phyloP scores from a whole-genome alignment of 2,113 vertebrate species.

The Notarius lentiginosus region DNA sequence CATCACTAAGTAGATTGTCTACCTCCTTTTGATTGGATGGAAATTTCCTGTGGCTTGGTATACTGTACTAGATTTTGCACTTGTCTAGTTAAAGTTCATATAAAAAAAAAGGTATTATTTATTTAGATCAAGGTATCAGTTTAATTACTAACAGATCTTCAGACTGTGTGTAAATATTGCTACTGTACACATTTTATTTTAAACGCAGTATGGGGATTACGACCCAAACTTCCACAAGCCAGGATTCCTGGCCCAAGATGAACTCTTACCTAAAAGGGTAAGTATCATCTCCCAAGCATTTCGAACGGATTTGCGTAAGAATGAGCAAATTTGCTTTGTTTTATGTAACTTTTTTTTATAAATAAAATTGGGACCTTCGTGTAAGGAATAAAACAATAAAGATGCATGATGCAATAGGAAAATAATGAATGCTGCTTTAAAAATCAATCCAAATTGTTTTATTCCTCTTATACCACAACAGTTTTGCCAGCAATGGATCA shows the following conservation, averaged over 20 bases:
- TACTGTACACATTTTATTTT: not conserved
- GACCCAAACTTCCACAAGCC: conserved; percentile 87
- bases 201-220: conserved; percentile 83
- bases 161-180: not conserved
- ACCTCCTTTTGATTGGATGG: not conserved
- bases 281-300: conserved; percentile 52
- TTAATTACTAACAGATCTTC: not conserved
- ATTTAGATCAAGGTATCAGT: not conserved
- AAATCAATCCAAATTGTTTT: not conserved
- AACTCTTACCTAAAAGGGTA: conserved; percentile 86
- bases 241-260: conserved; percentile 86
- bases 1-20: not conserved
- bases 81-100: not conserved
- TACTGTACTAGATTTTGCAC: not conserved
- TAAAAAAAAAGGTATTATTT: not conserved
- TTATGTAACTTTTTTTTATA: not conserved
- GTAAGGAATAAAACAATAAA: not conserved
- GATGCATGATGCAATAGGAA: not conserved
- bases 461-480: not conserved
- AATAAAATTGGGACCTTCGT: not conserved
- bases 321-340: not conserved
- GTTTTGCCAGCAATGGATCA: not conserved
- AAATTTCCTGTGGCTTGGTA: not conserved
- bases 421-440: not conserved
- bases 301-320: not conserved